A percentile compares a stretch with the other conserved stretches of the same genome.
These are phyloP conservation scores for Theretra japonica DNA, from an alignment of 2,888 invertebrate species.

Conservation along the genomic window DNA sequence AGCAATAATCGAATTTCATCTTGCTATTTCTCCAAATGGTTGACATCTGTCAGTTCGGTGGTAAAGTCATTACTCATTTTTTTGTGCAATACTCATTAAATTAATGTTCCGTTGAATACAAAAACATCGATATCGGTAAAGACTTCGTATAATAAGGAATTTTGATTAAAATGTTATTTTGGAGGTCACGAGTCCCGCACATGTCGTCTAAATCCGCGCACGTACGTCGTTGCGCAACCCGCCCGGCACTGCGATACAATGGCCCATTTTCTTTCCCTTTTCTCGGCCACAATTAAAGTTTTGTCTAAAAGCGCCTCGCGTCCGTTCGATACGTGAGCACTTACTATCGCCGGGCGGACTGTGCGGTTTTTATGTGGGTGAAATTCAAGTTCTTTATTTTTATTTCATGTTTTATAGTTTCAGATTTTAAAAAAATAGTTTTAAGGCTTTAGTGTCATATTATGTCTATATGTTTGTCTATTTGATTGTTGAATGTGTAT, in stretches of 20 bases:
- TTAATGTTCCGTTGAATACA: no score
- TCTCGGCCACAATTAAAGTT: slow-evolving; percentile 25
- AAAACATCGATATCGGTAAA: neutral
- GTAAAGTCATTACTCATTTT: no score
- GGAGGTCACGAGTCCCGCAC: neutral
- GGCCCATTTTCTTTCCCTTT: slow-evolving; percentile 25
- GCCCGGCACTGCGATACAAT: slow-evolving; percentile 10
- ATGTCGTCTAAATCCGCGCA: neutral
- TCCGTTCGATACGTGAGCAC: slow-evolving; percentile 29
- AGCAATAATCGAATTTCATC: neutral
- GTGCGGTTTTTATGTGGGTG: slow-evolving; percentile 12
- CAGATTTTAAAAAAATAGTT: no score
- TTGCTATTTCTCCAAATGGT: neutral
- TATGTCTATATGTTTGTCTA: no score
- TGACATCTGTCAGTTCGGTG: no score
- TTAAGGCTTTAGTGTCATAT: no score
- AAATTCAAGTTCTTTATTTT: neutral
- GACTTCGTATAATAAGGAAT: neutral
- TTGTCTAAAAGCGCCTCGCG: slow-evolving; percentile 32
- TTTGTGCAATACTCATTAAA: no score
- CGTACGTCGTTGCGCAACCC: neutral
- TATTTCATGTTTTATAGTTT: neutral
- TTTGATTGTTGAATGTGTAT: no score
- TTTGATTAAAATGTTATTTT: no score
- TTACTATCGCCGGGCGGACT: neutral